Conservation (phyloP, 2,797 vertebrate species). For the Epinephelus awoara region DNA sequence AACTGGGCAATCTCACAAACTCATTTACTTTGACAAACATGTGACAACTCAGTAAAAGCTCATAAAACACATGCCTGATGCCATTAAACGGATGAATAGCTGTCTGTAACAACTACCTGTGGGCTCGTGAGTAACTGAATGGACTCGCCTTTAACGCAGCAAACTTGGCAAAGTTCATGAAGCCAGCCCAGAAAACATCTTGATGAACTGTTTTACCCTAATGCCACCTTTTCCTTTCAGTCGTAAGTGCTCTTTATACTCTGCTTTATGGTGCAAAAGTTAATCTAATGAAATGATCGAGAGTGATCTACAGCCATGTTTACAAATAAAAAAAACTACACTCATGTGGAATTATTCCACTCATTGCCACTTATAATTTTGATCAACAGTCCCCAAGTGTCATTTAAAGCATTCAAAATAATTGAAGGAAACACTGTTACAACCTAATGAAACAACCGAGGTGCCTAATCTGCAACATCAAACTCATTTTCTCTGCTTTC, state of each 20-base stretch:
- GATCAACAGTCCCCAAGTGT: constrained; percentile 16
- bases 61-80: neutral
- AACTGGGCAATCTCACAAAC: constrained; percentile 34
- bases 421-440: constrained; percentile 11
- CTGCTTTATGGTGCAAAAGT: neutral
- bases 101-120: neutral
- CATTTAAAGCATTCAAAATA: constrained; percentile 17
- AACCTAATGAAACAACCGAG: constrained; percentile 22
- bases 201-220: neutral
- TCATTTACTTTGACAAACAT: constrained; percentile 41
- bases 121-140: neutral
- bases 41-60: constrained; percentile 20
- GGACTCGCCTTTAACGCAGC: neutral
- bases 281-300: constrained; percentile 3
- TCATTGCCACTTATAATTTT: constrained; percentile 11
- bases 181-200: neutral
- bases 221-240: neutral
- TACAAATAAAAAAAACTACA: neutral
- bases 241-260: neutral
- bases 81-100: neutral
- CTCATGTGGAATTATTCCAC: constrained; percentile 15
- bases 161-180: neutral
- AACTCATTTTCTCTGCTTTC: constrained; percentile 12
- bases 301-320: constrained; percentile 10
- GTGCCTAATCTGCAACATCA: neutral